Base-by-base conservation (phyloP, 2,797 vertebrate species). In the Trachops cirrhosus region DNA sequence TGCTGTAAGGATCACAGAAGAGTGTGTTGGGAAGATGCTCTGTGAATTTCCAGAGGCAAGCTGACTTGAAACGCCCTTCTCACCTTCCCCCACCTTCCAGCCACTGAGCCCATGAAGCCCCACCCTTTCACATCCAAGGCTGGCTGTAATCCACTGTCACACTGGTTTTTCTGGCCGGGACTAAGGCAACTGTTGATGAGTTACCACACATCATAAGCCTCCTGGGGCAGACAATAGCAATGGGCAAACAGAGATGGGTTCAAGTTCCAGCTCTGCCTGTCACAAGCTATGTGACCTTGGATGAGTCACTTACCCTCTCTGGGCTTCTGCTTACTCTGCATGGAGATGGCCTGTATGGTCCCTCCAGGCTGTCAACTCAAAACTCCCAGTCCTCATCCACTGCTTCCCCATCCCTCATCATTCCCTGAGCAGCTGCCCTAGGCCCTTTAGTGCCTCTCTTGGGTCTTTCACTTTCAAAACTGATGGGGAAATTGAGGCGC, bases 81-180 rank as follows among this genome's bases (percentile, higher is more conserved):
- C 37, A 12, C 16, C 84, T 64, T 64, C 18, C 50, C 59, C 88
- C 68, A 21, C 52, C 70, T 22, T 48, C 52, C 77, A 67, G 68
- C 29, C 21, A 29, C n/a, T 1, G 44, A 37, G 29, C 37, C 59
- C 73, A 2, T 0, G 2, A n/a, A 26, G 48, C 37, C 54, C 82
- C 15, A 4, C 85, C 78, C 68, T 89, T 77, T 50, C 21, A n/a
- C 22, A 59, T 80, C 52, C 32, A 37, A 71, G 62, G 70, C 15
- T 54, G 80, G 50, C 34, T 22, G 77, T 1, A 2, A 29, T 75
- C 75, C 86, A 54, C 37, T 14, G 91, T 52, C 26, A 37, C 44
- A 52, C 88, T 93, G 88, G 92, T 48, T 94, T 94, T 95, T 95
- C 96, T 86, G 78, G 95, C 86, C 92, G 67, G 85, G 74, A 91